Base-by-base conservation (phyloP, 2,797 vertebrate species). In the Aulostomus chinensis region DNA sequence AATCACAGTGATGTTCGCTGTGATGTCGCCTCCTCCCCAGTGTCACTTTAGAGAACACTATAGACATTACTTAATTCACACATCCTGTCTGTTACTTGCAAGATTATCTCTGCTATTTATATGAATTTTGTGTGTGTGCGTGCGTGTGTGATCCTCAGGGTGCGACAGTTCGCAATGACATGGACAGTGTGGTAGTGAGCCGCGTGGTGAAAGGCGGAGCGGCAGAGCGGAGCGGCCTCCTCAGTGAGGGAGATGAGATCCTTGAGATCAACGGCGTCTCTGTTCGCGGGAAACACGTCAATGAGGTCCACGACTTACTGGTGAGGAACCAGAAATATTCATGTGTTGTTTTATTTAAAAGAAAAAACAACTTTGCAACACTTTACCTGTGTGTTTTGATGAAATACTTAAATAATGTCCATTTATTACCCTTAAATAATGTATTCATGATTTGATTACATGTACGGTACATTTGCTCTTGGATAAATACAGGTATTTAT, bases 191-290 rank as follows among this genome's bases (percentile, higher is more conserved):
- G 68, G 92, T 98, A 68, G 94, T 98, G 64, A 97, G 96, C 69
- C 95, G 96, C 0, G 94, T 98, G 76, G 96, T 98, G 52, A 95
- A 93, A 80, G 96, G 96, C 5, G 95, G 96, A 7, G 93, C 92
- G 0, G 95, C 94, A 1, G 95, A 97, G 79, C 94, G 93, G 49
- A 96, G 95, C 54, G 95, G 95, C 34, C 88, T 98, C 10, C 87
- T 98, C 65, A 93, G 91, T 1, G 94, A 97, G 84, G 96, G 96
- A 31, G 96, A 98, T 1, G 96, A 98, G 84, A 95, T 98, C 88
- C 83, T 98, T 59, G 94, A 98, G 79, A 96, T 98, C 73, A 97
- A 97, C 17, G 93, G 95, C 36, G 85, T 95, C 66, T 85, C 95
- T 26, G 93, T 98, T 48, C 93, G 94, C 24, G 96, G 96, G 22